phyloP scores from a whole-genome alignment of 2,113 vertebrate species.

The Chrysochloris asiatica region DNA sequence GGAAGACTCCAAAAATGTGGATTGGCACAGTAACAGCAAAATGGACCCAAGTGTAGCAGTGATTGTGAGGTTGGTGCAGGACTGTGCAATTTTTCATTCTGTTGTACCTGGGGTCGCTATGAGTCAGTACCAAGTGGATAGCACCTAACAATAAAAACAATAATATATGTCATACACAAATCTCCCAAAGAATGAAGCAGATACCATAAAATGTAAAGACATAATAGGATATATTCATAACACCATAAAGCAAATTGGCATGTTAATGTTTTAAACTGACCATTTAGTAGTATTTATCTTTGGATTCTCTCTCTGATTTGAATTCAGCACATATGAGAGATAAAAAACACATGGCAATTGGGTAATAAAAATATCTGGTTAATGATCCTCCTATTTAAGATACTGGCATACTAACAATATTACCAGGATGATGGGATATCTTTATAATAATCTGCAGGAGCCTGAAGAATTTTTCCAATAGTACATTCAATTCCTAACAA shows the following conservation, averaged over 20 bases:
- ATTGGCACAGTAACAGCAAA: too few relatives aligned
- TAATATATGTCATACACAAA: conserved; percentile 82
- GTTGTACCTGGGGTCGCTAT: too few relatives aligned
- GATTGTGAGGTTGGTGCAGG: too few relatives aligned
- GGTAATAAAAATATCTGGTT: conserved; percentile 42
- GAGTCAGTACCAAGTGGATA: too few relatives aligned
- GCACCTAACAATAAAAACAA: too few relatives aligned
- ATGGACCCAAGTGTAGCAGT: too few relatives aligned
- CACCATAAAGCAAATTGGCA: conserved; percentile 83
- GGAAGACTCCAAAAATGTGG: too few relatives aligned
- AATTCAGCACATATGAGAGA: conserved; percentile 35
- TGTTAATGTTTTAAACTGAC: conserved; percentile 81
- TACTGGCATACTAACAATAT: neutral
- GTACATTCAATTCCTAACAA: neutral
- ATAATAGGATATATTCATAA: conserved; percentile 83
- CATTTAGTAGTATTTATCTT: conserved; percentile 66
- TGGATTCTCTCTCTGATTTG: conserved; percentile 60
- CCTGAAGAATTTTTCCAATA: neutral
- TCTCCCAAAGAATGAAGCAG: conserved; percentile 83
- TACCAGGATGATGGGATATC: neutral
- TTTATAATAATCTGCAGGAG: neutral
- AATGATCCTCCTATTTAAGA: conserved; percentile 25
- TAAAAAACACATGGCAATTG: conserved; percentile 40
- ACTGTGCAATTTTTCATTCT: too few relatives aligned
- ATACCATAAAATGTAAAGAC: conserved; percentile 84